Evolutionary conservation across 2,888 invertebrate genomes (phyloP).

Genomic region (Pantelozetes paolii): DNA sequence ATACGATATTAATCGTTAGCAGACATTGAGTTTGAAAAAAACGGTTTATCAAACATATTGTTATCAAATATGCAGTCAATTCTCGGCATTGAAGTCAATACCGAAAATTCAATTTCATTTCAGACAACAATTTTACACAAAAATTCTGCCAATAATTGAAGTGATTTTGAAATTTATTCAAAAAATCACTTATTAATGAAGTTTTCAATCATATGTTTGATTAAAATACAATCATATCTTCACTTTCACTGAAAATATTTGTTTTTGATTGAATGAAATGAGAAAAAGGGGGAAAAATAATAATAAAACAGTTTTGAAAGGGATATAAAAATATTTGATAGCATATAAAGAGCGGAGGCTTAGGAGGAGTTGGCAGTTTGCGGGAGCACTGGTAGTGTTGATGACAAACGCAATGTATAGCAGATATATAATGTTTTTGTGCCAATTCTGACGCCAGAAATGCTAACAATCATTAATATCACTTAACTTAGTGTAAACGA

Average conservation of each 20-base stretch:
- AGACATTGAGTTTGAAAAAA: conserved; percentile 10
- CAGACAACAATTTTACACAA: too few relatives aligned
- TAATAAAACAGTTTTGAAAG: background rate
- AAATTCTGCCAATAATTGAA: too few relatives aligned
- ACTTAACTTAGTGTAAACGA: conserved; percentile 33
- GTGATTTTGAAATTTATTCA: too few relatives aligned
- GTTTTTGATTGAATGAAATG: background rate
- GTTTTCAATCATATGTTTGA: too few relatives aligned
- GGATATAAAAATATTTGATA: background rate
- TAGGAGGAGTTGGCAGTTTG: background rate
- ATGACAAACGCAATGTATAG: conserved; percentile 17
- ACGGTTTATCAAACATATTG: conserved; percentile 17
- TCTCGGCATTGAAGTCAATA: too few relatives aligned
- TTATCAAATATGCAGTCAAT: background rate
- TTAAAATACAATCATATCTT: too few relatives aligned
- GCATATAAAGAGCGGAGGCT: background rate
- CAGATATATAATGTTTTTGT: conserved; percentile 2
- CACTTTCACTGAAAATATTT: conserved; percentile 2
- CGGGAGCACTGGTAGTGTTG: conserved; percentile 20
- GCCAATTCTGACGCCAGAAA: background rate
- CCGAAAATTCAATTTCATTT: too few relatives aligned
- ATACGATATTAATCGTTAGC: conserved; percentile 14
- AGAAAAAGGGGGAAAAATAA: background rate
- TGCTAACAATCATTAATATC: conserved; percentile 25
- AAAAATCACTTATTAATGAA: too few relatives aligned